A percentile compares a stretch with the other conserved stretches of the same genome.
Evolutionary conservation across 2,113 vertebrate species (phyloP).

Genomic region (Urocolius indicus): DNA sequence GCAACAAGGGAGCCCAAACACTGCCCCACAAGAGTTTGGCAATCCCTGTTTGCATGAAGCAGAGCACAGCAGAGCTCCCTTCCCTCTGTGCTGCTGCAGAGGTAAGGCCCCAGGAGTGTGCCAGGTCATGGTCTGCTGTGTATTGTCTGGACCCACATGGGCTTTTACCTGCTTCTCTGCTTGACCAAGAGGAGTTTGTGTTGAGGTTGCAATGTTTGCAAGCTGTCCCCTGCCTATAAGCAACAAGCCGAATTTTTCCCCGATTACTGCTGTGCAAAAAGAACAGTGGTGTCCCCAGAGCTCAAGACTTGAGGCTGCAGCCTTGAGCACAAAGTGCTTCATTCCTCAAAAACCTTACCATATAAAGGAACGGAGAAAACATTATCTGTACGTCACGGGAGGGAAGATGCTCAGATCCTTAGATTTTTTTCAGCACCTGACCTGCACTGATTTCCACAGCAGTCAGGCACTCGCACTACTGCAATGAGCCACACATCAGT

Average conservation of each 20-base stretch:
- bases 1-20: not conserved
- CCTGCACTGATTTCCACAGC: conserved; percentile 25
- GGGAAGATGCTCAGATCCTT: not conserved
- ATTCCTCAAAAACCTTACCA: not conserved
- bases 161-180: not conserved
- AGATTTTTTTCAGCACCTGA: conserved; percentile 6
- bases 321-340: not conserved
- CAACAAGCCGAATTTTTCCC: not conserved
- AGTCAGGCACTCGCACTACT: conserved; percentile 42
- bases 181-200: not conserved
- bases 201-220: not conserved
- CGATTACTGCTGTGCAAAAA: not conserved
- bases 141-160: fast-evolving
- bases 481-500: conserved; percentile 35
- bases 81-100: not conserved
- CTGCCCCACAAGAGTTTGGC: not conserved
- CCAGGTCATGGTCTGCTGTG: not conserved
- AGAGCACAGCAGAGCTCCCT: not conserved
- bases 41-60: fast-evolving
- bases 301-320: not conserved
- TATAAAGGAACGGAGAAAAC: not conserved
- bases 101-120: not conserved
- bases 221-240: not conserved
- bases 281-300: not conserved
- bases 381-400: not conserved